Percentiles rank a stretch among this genome's conserved stretches.
phyloP scores from a whole-genome alignment of 2,797 vertebrate species.

The Ceyx erithaca region DNA sequence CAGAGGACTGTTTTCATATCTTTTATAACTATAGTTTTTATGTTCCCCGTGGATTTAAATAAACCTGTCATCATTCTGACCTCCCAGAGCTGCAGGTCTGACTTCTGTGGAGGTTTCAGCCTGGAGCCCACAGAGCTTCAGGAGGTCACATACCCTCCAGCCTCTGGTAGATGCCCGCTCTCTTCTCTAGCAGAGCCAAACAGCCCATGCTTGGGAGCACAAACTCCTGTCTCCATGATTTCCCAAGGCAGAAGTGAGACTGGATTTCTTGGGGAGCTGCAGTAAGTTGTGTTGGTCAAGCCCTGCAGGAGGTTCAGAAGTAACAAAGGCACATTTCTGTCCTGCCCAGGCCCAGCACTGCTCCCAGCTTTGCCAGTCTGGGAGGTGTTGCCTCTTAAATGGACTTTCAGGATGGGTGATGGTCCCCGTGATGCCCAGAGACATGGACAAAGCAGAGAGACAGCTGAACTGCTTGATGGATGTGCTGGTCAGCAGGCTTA shows the following conservation, averaged over 20 bases:
- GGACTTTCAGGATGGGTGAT: background rate
- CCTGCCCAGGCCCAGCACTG: background rate
- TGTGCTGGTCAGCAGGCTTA: background rate
- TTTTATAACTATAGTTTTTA: conserved; percentile 53
- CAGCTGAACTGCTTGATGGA: background rate
- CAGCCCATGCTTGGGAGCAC: background rate
- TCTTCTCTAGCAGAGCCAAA: background rate
- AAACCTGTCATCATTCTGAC: conserved; percentile 18
- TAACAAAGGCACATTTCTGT: background rate
- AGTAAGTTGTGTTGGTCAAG: background rate
- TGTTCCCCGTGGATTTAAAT: conserved; percentile 38
- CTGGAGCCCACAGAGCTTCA: background rate
- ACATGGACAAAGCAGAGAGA: background rate
- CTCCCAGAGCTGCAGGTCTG: background rate
- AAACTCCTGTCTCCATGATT: background rate
- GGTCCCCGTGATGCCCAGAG: background rate
- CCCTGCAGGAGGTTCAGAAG: background rate
- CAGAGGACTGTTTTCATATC: background rate
- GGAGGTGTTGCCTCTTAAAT: background rate
- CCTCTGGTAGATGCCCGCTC: background rate
- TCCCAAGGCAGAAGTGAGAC: background rate
- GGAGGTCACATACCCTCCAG: background rate
- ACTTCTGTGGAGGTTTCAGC: background rate
- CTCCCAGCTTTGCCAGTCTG: background rate
- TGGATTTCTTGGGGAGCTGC: background rate